Conservation (phyloP, 2,113 vertebrate genomes). For the Galeopterus variegatus region DNA sequence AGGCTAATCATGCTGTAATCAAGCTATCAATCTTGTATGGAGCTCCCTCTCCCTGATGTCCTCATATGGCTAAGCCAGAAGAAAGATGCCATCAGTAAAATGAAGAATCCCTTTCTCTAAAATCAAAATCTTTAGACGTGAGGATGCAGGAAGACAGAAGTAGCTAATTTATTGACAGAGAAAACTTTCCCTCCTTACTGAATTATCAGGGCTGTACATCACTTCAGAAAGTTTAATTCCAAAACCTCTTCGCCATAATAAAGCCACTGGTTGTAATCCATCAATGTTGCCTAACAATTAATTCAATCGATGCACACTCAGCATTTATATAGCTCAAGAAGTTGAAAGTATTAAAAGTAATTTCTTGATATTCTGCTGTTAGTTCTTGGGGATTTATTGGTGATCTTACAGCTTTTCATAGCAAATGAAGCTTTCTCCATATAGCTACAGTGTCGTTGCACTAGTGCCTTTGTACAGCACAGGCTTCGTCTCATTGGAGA, state of each 20-base stretch:
- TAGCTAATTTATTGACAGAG: not conserved
- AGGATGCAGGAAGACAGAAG: not conserved
- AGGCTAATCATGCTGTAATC: not conserved
- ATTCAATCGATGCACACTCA: not conserved
- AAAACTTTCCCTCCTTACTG: not conserved
- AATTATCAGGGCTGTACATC: not conserved
- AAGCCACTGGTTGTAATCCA: not conserved
- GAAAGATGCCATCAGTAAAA: not conserved
- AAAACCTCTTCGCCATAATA: not conserved
- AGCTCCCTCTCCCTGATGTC: not conserved
- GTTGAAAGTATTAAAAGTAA: not conserved
- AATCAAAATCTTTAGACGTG: not conserved
- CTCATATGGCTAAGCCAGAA: not conserved
- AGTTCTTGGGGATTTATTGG: not conserved
- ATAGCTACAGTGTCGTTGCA: not conserved
- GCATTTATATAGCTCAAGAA: not conserved
- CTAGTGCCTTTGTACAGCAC: not conserved
- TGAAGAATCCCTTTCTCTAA: not conserved
- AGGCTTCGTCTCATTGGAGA: not conserved
- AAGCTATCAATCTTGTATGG: not conserved
- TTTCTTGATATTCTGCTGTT: not conserved
- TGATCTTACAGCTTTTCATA: not conserved
- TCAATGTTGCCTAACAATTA: not conserved
- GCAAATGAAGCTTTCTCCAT: not conserved
- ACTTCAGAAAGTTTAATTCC: conserved; percentile 18